These are phyloP conservation scores for Myripristis murdjan DNA, from an alignment of 2,797 vertebrate species.

Conservation along the genomic window DNA sequence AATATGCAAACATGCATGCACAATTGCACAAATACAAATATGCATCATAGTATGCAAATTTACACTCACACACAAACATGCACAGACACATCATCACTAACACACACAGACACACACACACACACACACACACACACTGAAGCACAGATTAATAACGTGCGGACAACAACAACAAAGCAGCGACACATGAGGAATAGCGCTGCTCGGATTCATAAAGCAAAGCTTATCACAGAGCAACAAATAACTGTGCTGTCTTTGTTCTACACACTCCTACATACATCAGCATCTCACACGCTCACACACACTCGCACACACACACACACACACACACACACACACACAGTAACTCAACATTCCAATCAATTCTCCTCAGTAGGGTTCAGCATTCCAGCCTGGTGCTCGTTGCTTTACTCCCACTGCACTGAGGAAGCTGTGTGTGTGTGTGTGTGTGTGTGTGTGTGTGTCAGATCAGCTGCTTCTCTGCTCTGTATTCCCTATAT, in stretches of 20 bases:
- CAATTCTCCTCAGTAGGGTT: slow-evolving; percentile 78
- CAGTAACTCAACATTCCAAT: slow-evolving; percentile 74
- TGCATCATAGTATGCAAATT: slow-evolving; percentile 15
- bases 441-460: slow-evolving; percentile 2
- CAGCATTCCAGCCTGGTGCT: slow-evolving; percentile 76
- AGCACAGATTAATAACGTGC: background rate
- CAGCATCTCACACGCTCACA: background rate
- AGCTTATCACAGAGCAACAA: background rate
- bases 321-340: background rate
- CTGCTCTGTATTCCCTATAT: no score
- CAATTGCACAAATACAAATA: background rate
- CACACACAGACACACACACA: background rate
- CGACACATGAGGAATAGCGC: background rate
- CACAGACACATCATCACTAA: slow-evolving; percentile 1
- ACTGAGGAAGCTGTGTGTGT: slow-evolving; percentile 58
- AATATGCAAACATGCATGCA: background rate
- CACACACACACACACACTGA: background rate
- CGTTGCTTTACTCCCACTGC: slow-evolving; percentile 67
- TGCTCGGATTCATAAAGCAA: background rate
- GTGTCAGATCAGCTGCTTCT: slow-evolving; percentile 69
- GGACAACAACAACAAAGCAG: background rate
- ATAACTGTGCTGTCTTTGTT: background rate
- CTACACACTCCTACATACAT: background rate
- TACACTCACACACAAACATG: slow-evolving; percentile 17
- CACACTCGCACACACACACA: background rate